A percentile compares a stretch with the other conserved stretches of the same genome.
These are phyloP conservation scores for Denticeps clupeoides DNA, from an alignment of 2,797 vertebrate genomes.

Conservation along the genomic window DNA sequence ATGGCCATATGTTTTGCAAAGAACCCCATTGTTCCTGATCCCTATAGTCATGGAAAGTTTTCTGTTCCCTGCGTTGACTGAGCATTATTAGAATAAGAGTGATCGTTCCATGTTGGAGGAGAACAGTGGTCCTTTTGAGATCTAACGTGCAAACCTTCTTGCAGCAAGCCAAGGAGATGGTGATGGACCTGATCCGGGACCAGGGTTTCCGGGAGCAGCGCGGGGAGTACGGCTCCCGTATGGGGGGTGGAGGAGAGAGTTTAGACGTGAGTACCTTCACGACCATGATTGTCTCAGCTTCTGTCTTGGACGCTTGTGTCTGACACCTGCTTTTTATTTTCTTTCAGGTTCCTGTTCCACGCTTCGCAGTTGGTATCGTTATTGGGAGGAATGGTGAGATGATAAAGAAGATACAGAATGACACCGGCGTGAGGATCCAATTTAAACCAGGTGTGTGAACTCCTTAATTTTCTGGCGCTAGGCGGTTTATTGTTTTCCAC, in stretches of 20 bases:
- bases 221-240: slow-evolving; percentile 90
- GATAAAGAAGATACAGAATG: slow-evolving; percentile 99
- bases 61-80: neutral
- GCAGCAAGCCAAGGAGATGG: slow-evolving; percentile 99
- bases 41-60: no score
- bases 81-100: neutral
- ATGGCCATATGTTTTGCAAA: neutral
- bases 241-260: slow-evolving; percentile 76
- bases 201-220: slow-evolving; percentile 96
- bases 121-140: neutral
- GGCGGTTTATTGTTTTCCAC: neutral
- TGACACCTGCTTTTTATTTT: neutral
- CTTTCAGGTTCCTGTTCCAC: slow-evolving; percentile 84
- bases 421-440: slow-evolving; percentile 95
- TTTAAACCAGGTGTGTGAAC: slow-evolving; percentile 84
- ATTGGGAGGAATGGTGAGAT: slow-evolving; percentile 97
- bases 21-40: neutral
- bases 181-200: slow-evolving; percentile 96
- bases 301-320: neutral
- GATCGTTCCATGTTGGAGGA: no score
- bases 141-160: neutral
- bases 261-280: slow-evolving; percentile 70
- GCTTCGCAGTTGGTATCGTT: slow-evolving; percentile 96
- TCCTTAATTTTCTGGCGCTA: slow-evolving; percentile 43
- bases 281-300: neutral